These are phyloP conservation scores for Rhadina sibilatrix DNA, from an alignment of 2,113 vertebrate species.

Conservation along the genomic window DNA sequence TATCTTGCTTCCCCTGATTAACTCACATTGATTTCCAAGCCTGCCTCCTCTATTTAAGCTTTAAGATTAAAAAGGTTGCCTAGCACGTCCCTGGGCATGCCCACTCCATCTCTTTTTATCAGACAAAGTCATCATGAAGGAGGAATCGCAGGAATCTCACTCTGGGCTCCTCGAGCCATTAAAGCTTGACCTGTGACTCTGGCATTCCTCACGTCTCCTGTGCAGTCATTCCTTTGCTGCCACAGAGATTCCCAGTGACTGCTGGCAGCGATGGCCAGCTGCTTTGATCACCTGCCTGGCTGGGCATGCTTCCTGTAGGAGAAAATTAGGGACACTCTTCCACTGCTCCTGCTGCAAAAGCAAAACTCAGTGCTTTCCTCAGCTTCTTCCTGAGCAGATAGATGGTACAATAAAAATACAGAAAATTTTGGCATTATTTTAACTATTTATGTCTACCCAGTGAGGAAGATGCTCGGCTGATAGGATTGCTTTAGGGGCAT, in stretches of 20 bases:
- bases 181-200: slow-evolving; percentile 44
- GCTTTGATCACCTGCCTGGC: slow-evolving; percentile 25
- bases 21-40: background rate
- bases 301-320: background rate
- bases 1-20: background rate
- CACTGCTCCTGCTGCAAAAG: background rate
- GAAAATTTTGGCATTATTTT: background rate
- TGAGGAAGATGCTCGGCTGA: background rate
- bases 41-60: background rate
- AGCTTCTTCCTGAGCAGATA: background rate
- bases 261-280: background rate
- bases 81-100: background rate
- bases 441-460: rapidly evolving
- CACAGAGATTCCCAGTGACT: background rate
- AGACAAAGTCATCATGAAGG: background rate
- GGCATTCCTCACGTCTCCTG: background rate
- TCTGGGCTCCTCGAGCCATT: background rate
- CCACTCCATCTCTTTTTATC: background rate
- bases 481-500: background rate
- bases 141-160: slow-evolving; percentile 29
- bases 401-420: background rate
- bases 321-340: rapidly evolving
- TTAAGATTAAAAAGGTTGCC: background rate
- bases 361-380: background rate
- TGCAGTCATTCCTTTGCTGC: background rate